Base-by-base conservation (phyloP, 2,888 invertebrate species). In the Campoplex capitator region DNA sequence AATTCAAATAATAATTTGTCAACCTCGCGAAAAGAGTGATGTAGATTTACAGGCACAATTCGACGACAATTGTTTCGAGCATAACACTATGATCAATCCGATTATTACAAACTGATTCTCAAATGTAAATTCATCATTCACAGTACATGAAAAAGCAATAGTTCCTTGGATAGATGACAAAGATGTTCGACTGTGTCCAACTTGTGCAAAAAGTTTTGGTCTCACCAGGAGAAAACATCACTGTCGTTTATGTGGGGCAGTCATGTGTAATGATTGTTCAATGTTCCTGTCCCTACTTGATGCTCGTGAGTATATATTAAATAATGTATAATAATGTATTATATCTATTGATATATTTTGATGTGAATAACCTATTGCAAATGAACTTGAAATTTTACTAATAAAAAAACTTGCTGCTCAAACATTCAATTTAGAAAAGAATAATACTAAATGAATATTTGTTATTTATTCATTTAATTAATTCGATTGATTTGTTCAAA, bases 151-250 rank as follows among this genome's bases (percentile, higher is more conserved):
- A 92, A 96, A 96, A 91, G 93, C 95, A 6, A 95, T 96, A 83
- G 99, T 99, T 6, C 97, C 97, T 51, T 99, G 99, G 99, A 95
- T 98, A 68, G 98, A 98, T 92, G 99, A 99, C 54, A 96, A 96
- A 73, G 97, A 97, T 79, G 99, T 98, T 0, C 97, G 97, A 88
- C 95, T 98, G 11, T 99, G 99, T 94, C 98, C 98, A 0, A 97
- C 97, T 89, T 99, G 99, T 95, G 98, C 98, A 0, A 97, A 97
- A 92, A 96, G 96, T 70, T 99, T 99, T 94, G 97, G 97, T 91
- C 95, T 99, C 83, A 97, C 98, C 0, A 95, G 98, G 84, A 95
- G 99, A 88, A 98, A 99, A 94, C 99, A 99, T 95, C 99, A 99
- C 95, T 99, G 99, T 93, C 96, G 99, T 87, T 95, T 99, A 4